A percentile compares a stretch with the other conserved stretches of the same genome.
Evolutionary conservation across 2,888 invertebrate species (phyloP).

Genomic region (Sericinus montela): DNA sequence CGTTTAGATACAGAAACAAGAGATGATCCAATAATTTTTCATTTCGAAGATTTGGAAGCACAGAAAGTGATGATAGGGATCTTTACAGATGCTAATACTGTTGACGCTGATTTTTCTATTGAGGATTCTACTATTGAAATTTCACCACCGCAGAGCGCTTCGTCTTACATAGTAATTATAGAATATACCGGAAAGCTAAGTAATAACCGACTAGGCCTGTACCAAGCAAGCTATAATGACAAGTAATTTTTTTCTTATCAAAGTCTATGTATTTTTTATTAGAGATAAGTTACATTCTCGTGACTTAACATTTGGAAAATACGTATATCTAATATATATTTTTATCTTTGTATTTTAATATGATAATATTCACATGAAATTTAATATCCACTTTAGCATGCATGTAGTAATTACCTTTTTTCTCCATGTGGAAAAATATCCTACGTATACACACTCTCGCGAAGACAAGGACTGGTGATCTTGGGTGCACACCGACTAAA

Average conservation of each 20-base stretch:
- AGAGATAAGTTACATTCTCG: too few species aligned
- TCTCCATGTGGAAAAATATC: too few species aligned
- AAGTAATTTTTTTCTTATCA: slow-evolving; percentile 25
- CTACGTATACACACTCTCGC: too few species aligned
- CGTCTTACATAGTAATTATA: slow-evolving; percentile 39
- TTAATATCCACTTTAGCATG: too few species aligned
- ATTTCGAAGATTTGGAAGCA: slow-evolving; percentile 36
- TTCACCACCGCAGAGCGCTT: slow-evolving; percentile 25
- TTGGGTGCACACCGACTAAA: too few species aligned
- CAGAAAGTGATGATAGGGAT: slow-evolving; percentile 38
- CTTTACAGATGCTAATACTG: slow-evolving; percentile 33
- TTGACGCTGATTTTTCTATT: slow-evolving; percentile 23
- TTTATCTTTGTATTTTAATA: too few species aligned
- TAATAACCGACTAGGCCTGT: slow-evolving; percentile 38
- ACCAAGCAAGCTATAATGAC: slow-evolving; percentile 31
- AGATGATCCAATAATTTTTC: slow-evolving; percentile 36
- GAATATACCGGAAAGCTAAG: slow-evolving; percentile 41
- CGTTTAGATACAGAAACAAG: slow-evolving; percentile 30
- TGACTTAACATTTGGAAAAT: too few species aligned
- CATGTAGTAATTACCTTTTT: too few species aligned
- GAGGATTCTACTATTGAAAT: slow-evolving; percentile 39
- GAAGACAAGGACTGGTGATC: too few species aligned
- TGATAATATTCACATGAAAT: too few species aligned
- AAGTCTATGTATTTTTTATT: too few species aligned
- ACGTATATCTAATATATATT: too few species aligned